phyloP scores from a whole-genome alignment of 2,797 vertebrate species.

The Neomorphus geoffroyi region DNA sequence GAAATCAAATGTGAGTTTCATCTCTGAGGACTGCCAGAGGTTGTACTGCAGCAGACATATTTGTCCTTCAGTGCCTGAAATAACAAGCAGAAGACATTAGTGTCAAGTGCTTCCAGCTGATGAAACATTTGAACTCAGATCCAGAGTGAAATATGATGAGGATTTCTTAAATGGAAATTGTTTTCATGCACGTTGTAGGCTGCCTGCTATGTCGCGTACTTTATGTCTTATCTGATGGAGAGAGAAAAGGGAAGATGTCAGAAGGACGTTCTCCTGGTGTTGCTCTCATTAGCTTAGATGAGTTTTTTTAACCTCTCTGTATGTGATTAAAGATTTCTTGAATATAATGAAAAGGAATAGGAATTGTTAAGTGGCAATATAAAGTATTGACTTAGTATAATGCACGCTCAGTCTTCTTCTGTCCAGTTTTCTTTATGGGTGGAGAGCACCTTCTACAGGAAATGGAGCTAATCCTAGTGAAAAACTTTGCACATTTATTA shows the following conservation, averaged over 20 bases:
- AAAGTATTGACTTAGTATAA: not conserved
- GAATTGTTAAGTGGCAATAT: not conserved
- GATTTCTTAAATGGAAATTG: conserved; percentile 29
- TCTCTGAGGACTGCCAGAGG: not conserved
- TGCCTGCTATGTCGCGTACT: not conserved
- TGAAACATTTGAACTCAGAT: conserved; percentile 20
- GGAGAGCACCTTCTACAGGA: conserved; percentile 74
- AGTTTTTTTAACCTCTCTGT: conserved; percentile 11
- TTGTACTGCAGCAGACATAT: conserved; percentile 6
- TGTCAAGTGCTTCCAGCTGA: conserved; percentile 62
- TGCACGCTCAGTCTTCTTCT: conserved; percentile 22
- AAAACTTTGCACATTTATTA: conserved; percentile 55
- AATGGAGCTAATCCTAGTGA: conserved; percentile 69
- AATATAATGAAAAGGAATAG: not conserved
- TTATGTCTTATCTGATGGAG: conserved; percentile 1
- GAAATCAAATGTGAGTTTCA: conserved; percentile 2
- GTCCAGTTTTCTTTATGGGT: conserved; percentile 73
- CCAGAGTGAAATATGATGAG: not conserved
- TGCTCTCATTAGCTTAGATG: not conserved
- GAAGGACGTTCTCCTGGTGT: not conserved
- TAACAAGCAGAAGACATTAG: conserved; percentile 53
- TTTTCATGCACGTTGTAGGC: not conserved
- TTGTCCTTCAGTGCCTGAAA: conserved; percentile 57
- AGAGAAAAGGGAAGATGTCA: not conserved
- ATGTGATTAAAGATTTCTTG: not conserved